These are phyloP conservation scores for Hypselothyrea guttata DNA, from an alignment of 2,888 invertebrate species.

Conservation along the genomic window DNA sequence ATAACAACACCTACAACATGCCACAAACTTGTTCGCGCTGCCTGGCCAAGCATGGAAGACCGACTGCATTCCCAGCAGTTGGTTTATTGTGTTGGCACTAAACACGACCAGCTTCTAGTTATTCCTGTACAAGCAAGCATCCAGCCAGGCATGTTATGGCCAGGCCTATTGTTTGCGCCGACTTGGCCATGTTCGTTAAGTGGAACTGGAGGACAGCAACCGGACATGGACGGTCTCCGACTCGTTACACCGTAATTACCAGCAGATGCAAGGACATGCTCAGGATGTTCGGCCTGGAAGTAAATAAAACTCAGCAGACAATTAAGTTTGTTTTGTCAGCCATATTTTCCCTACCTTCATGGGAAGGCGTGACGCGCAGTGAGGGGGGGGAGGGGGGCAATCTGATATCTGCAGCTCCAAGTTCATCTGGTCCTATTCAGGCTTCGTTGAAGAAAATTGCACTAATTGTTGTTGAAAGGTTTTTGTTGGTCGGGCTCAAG, in stretches of 20 bases:
- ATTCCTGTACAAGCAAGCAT: slow-evolving; percentile 40
- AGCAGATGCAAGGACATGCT: slow-evolving; percentile 61
- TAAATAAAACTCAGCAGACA: slow-evolving; percentile 72
- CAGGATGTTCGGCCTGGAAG: slow-evolving; percentile 40
- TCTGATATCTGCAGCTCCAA: not conserved
- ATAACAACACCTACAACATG: slow-evolving; percentile 71
- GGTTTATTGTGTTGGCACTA: slow-evolving; percentile 39
- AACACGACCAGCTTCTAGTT: slow-evolving; percentile 44
- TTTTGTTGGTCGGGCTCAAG: slow-evolving; percentile 25
- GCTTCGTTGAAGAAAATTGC: slow-evolving; percentile 22
- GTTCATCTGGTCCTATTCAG: slow-evolving; percentile 20
- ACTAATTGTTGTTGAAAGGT: slow-evolving; percentile 54
- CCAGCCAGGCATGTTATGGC: slow-evolving; percentile 43
- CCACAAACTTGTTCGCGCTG: slow-evolving; percentile 60
- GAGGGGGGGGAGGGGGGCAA: not conserved
- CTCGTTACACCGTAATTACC: slow-evolving; percentile 67
- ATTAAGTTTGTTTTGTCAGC: slow-evolving; percentile 67
- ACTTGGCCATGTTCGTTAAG: slow-evolving; percentile 71
- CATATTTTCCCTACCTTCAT: slow-evolving; percentile 57
- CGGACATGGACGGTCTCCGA: slow-evolving; percentile 22
- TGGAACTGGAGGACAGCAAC: slow-evolving; percentile 42
- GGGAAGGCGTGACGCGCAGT: not conserved
- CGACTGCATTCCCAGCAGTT: slow-evolving; percentile 21
- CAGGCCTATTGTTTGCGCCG: slow-evolving; percentile 67
- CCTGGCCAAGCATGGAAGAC: slow-evolving; percentile 44